These are phyloP conservation scores for Atherinosoma microstoma DNA, from an alignment of 2,797 vertebrate species.

Conservation along the genomic window DNA sequence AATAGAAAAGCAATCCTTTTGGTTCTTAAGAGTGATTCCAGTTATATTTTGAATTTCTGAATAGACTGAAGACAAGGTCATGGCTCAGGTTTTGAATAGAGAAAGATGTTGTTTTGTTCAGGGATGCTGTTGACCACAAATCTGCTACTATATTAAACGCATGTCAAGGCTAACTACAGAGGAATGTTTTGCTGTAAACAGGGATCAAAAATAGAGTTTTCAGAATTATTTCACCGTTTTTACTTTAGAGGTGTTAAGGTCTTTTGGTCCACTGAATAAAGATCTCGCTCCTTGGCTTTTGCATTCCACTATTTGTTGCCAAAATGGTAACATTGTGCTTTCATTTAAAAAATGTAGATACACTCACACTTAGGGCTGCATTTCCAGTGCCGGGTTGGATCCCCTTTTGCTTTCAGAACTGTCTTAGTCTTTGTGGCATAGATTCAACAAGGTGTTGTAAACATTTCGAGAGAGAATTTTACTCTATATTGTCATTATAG, in stretches of 20 bases:
- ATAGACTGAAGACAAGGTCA: constrained; percentile 63
- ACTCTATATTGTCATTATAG: no score
- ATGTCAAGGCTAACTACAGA: constrained; percentile 63
- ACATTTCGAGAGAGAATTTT: no score
- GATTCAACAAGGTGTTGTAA: not conserved
- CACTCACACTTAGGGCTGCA: not conserved
- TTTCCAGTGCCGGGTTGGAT: not conserved
- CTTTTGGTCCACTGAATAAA: not conserved
- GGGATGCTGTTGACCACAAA: constrained; percentile 43
- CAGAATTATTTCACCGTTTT: constrained; percentile 5
- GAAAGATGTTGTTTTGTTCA: constrained; percentile 67
- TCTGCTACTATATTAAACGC: constrained; percentile 50
- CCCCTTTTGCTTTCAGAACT: not conserved
- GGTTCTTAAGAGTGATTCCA: constrained; percentile 59
- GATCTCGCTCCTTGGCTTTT: not conserved
- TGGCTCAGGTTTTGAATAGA: constrained; percentile 61
- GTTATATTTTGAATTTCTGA: constrained; percentile 59
- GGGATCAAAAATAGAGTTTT: constrained; percentile 34
- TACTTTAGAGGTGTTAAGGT: not conserved
- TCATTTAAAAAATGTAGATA: not conserved
- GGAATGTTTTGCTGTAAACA: constrained; percentile 30
- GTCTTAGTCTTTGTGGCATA: not conserved
- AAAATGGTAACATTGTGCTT: not conserved
- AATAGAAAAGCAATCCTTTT: constrained; percentile 69
- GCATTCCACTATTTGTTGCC: not conserved